Conservation (phyloP, 2,113 vertebrate species). For the Ciconia stormi region DNA sequence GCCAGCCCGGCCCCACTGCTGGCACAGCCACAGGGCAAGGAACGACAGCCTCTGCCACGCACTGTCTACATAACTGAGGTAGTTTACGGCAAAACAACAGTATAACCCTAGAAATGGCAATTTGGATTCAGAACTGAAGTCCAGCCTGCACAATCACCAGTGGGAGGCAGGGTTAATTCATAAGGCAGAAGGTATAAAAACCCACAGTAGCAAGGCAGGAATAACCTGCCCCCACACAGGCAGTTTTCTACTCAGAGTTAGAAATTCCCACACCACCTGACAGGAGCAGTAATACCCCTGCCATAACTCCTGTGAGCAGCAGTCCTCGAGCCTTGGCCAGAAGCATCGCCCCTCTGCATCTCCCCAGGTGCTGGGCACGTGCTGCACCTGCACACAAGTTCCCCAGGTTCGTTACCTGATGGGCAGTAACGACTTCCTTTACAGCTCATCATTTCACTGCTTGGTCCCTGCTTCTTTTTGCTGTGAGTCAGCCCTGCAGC, state of each 20-base stretch:
- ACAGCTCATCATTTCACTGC: neutral
- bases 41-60: rapidly evolving
- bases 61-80: rapidly evolving
- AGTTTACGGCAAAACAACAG: neutral
- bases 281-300: neutral
- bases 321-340: neutral
- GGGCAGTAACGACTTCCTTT: neutral
- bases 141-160: neutral
- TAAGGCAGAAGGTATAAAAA: neutral
- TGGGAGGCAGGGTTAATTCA: neutral
- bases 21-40: neutral
- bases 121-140: neutral
- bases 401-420: neutral
- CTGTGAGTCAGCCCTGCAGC: neutral
- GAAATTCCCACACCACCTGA: neutral
- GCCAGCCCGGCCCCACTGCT: neutral
- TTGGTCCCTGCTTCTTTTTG: neutral
- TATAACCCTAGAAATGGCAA: neutral
- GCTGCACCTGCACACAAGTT: neutral
- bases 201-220: neutral
- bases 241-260: neutral
- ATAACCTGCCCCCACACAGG: neutral
- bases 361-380: rapidly evolving
- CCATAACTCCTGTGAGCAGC: neutral
- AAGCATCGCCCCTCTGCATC: neutral